These are phyloP conservation scores for Pituophis catenifer DNA, from an alignment of 2,113 vertebrate genomes.

Conservation along the genomic window DNA sequence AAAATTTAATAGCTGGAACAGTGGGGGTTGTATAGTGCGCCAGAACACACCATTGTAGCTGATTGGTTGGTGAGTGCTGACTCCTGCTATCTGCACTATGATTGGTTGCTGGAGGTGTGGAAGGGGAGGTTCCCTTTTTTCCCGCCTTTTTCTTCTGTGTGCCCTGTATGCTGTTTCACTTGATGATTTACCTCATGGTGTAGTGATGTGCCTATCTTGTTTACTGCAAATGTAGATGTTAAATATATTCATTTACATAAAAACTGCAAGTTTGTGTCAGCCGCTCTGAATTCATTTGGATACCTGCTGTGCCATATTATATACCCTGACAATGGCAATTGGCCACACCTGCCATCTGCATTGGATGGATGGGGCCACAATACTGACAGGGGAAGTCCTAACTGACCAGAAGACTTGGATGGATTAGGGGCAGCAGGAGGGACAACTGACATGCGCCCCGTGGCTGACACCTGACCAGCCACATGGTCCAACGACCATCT, in stretches of 20 bases:
- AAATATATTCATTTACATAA: neutral
- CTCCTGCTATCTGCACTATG: neutral
- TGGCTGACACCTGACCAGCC: neutral
- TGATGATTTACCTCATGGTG: neutral
- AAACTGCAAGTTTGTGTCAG: neutral
- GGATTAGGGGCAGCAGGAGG: neutral
- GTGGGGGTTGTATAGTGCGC: neutral
- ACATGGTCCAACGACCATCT: neutral
- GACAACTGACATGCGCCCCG: neutral
- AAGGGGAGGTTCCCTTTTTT: neutral
- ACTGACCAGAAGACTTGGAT: neutral
- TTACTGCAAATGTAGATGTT: neutral
- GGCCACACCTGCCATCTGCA: no score
- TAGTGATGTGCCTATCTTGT: neutral
- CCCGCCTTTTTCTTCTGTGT: neutral
- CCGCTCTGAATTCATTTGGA: neutral
- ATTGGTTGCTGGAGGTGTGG: neutral
- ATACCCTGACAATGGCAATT: neutral
- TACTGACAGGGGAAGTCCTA: neutral
- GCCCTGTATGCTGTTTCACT: neutral
- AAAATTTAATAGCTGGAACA: neutral
- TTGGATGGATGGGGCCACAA: neutral
- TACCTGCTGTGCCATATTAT: no score
- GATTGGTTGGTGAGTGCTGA: neutral
- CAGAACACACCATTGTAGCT: neutral